phyloP scores from a whole-genome alignment of 2,888 invertebrate genomes.

The Pseudoips prasinana region DNA sequence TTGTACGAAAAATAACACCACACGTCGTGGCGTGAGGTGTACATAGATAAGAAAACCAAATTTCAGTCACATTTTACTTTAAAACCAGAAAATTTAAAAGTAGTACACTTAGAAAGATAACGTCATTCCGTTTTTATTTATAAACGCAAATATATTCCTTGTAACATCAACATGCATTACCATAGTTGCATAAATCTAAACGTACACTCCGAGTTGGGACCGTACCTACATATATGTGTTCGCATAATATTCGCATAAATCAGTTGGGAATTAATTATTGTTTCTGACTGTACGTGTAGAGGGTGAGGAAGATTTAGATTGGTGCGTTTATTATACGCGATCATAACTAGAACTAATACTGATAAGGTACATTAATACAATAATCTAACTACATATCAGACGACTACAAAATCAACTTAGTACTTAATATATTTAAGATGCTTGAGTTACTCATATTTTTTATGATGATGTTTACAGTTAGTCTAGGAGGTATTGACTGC shows the following conservation, averaged over 20 bases:
- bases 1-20: no score
- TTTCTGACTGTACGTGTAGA: constrained; percentile 38
- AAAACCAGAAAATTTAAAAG: constrained; percentile 34
- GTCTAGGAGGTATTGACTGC: no score
- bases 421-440: no score
- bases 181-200: constrained; percentile 50
- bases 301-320: constrained; percentile 28
- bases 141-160: constrained; percentile 42
- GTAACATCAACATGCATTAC: constrained; percentile 40
- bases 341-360: no score
- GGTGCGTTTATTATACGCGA: no score
- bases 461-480: no score
- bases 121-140: constrained; percentile 33
- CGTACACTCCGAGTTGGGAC: constrained; percentile 29
- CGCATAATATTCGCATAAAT: constrained; percentile 77
- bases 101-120: constrained; percentile 40
- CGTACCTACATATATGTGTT: constrained; percentile 32
- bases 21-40: no score
- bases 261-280: constrained; percentile 72
- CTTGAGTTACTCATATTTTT: no score
- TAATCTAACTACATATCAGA: no score
- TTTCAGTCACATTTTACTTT: constrained; percentile 5
- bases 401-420: no score
- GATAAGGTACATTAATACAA: no score
- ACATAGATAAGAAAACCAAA: no score